A percentile compares a stretch with the other conserved stretches of the same genome.
These are phyloP conservation scores for Zophobas atratus DNA, from an alignment of 1,140 invertebrate species.

Conservation along the genomic window DNA sequence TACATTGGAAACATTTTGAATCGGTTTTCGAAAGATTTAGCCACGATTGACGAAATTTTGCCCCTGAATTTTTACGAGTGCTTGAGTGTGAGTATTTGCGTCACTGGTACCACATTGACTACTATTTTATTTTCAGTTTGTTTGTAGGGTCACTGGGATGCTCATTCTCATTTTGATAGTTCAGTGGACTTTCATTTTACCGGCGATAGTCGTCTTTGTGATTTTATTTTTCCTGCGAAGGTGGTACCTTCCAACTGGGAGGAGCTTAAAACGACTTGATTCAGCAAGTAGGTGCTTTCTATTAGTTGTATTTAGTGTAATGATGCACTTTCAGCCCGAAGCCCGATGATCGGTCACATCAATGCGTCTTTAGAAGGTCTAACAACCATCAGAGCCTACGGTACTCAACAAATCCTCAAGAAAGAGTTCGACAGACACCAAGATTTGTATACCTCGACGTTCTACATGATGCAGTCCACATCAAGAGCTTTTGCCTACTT, in stretches of 20 bases:
- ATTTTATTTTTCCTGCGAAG: slow-evolving; percentile 72
- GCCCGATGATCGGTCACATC: slow-evolving; percentile 79
- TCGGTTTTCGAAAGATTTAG: slow-evolving; percentile 76
- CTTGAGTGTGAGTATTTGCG: slow-evolving; percentile 52
- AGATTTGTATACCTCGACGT: slow-evolving; percentile 78
- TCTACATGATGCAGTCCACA: slow-evolving; percentile 75
- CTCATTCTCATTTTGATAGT: slow-evolving; percentile 51
- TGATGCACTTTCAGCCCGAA: slow-evolving; percentile 62
- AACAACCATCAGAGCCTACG: slow-evolving; percentile 89
- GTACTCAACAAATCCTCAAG: slow-evolving; percentile 82
- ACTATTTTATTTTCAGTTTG: slow-evolving; percentile 33
- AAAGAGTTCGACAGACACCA: slow-evolving; percentile 86
- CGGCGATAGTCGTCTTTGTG: slow-evolving; percentile 70
- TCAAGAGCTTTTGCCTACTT: slow-evolving; percentile 82
- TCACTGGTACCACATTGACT: background rate
- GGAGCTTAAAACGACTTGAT: slow-evolving; percentile 78
- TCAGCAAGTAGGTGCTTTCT: slow-evolving; percentile 71
- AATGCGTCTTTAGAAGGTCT: slow-evolving; percentile 79
- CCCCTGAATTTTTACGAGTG: slow-evolving; percentile 70
- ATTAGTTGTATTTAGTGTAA: slow-evolving; percentile 6
- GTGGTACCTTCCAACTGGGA: slow-evolving; percentile 76
- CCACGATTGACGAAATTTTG: slow-evolving; percentile 75
- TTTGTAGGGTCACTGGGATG: slow-evolving; percentile 46
- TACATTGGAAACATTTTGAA: slow-evolving; percentile 72
- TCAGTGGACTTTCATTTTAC: slow-evolving; percentile 50